These are phyloP conservation scores for Siniperca obscura DNA, from an alignment of 2,797 vertebrate species.

Conservation along the genomic window DNA sequence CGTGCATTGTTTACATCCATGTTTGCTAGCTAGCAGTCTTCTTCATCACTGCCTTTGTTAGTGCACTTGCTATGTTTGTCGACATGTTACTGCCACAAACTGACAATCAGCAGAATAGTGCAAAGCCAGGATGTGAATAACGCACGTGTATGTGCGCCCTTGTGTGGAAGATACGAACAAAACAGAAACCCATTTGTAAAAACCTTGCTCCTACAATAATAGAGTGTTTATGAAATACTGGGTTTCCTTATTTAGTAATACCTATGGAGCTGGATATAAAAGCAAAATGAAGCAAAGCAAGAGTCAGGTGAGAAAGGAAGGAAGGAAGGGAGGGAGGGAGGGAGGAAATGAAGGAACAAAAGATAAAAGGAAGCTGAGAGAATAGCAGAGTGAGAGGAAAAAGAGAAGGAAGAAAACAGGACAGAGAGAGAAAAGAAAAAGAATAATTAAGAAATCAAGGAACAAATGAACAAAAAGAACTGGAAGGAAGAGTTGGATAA, in stretches of 20 bases:
- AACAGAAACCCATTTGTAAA: neutral
- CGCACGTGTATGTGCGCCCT: neutral
- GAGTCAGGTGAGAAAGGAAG: neutral
- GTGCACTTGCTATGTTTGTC: neutral
- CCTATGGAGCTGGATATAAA: neutral
- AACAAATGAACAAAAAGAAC: too few species aligned
- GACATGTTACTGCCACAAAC: neutral
- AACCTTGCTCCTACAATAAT: neutral
- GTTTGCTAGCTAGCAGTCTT: neutral
- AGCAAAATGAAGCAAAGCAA: neutral
- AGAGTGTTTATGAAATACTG: neutral
- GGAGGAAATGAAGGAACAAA: neutral
- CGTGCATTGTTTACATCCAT: neutral
- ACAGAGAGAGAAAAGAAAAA: neutral
- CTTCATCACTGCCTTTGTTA: neutral
- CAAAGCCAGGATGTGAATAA: neutral
- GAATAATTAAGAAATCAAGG: neutral
- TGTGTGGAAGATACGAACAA: neutral
- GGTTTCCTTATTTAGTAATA: neutral
- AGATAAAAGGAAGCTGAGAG: neutral
- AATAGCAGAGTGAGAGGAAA: neutral
- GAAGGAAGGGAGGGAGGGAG: neutral
- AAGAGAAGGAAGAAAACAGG: neutral
- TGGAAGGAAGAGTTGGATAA: neutral
- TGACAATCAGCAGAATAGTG: neutral